A percentile compares a stretch with the other conserved stretches of the same genome.
phyloP scores from a whole-genome alignment of 2,113 vertebrate species.

The Athene noctua region DNA sequence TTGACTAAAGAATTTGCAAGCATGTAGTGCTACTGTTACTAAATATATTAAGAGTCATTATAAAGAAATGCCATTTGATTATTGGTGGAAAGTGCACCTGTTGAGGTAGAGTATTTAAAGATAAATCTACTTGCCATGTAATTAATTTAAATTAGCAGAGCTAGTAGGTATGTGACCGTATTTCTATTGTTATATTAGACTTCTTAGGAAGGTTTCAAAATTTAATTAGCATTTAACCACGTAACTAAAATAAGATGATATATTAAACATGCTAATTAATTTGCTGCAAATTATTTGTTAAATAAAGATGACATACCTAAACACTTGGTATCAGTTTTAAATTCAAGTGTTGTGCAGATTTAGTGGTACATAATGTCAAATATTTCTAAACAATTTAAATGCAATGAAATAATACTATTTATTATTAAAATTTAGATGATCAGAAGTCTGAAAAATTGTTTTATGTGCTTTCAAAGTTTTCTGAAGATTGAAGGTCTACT shows the following conservation, averaged over 20 bases:
- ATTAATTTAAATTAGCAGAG: slow-evolving; percentile 71
- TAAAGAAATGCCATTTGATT: slow-evolving; percentile 52
- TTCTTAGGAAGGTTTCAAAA: slow-evolving; percentile 60
- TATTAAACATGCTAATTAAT: slow-evolving; percentile 66
- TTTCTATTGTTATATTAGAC: slow-evolving; percentile 65
- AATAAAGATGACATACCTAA: slow-evolving; percentile 65
- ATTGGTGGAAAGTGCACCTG: slow-evolving; percentile 35
- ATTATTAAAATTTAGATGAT: not conserved
- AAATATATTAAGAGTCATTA: slow-evolving; percentile 47
- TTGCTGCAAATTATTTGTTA: slow-evolving; percentile 66
- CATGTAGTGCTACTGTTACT: not conserved
- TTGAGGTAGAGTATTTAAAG: slow-evolving; percentile 68
- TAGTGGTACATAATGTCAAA: not conserved
- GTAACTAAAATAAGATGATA: slow-evolving; percentile 45
- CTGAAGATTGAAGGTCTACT: not conserved
- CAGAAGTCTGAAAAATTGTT: not conserved
- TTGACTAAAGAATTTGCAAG: slow-evolving; percentile 8
- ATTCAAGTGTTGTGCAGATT: not conserved
- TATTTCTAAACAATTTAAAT: not conserved
- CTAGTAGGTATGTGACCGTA: slow-evolving; percentile 36
- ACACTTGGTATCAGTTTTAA: slow-evolving; percentile 2
- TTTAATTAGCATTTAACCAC: slow-evolving; percentile 66
- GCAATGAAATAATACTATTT: not conserved
- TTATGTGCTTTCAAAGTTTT: not conserved
- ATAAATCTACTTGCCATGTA: slow-evolving; percentile 67